Conservation (phyloP, 1,140 invertebrate species). For the Orius insidiosus region DNA sequence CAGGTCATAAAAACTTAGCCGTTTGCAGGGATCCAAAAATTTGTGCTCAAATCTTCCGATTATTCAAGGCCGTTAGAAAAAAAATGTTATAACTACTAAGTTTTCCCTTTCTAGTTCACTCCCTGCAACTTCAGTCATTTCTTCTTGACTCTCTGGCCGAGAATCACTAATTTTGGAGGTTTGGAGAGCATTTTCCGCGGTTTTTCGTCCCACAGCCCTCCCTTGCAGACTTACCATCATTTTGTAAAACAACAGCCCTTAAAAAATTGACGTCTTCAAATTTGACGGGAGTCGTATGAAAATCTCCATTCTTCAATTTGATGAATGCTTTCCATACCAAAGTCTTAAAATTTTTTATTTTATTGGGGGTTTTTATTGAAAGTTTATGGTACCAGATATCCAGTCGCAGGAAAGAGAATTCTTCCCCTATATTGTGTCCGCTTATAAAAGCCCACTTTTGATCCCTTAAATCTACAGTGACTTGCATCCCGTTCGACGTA, state of each 20-base stretch:
- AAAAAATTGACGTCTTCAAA: conserved; percentile 78
- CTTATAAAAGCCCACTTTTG: conserved; percentile 51
- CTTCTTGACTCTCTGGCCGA: no score
- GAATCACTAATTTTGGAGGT: no score
- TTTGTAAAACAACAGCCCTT: conserved; percentile 78
- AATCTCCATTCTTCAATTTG: conserved; percentile 56
- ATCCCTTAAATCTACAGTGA: conserved; percentile 52
- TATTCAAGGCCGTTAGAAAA: no score
- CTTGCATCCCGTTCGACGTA: conserved; percentile 39
- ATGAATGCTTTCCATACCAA: conserved; percentile 87
- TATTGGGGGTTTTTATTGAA: no score
- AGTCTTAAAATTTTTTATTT: conserved; percentile 27
- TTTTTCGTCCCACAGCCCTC: no score
- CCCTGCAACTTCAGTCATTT: no score
- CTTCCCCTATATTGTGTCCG: conserved; percentile 92
- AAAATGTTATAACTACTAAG: no score
- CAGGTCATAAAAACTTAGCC: no score
- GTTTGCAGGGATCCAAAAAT: no score
- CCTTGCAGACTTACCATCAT: conserved; percentile 41
- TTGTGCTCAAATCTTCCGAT: no score
- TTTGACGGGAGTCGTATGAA: conserved; percentile 61
- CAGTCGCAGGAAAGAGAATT: conserved; percentile 87
- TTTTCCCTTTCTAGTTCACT: no score
- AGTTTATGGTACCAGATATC: conserved; percentile 51
- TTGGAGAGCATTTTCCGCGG: no score